Conservation (phyloP, 1,140 invertebrate genomes). For the Lamellibrachia luymesi region DNA sequence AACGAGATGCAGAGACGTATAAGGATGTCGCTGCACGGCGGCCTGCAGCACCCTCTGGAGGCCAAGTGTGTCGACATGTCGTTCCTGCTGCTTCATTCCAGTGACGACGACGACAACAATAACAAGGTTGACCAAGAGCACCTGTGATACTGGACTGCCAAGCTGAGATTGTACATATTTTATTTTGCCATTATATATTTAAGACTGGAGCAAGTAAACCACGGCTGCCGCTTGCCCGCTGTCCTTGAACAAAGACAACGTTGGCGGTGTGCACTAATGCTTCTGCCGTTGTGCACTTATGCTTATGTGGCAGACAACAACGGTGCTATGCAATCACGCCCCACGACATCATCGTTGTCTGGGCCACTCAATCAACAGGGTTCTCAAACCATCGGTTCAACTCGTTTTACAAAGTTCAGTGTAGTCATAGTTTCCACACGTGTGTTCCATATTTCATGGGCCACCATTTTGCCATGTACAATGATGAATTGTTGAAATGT, state of each 20-base stretch:
- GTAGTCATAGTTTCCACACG: background rate
- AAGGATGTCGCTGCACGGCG: background rate
- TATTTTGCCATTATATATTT: background rate
- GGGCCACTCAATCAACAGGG: background rate
- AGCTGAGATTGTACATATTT: constrained; percentile 1
- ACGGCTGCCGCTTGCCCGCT: background rate
- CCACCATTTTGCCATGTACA: background rate
- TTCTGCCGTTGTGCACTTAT: background rate
- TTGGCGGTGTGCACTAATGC: background rate
- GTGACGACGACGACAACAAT: background rate
- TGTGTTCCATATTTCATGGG: background rate
- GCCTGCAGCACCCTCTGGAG: background rate
- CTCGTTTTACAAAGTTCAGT: background rate
- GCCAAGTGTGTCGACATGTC: background rate
- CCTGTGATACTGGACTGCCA: background rate
- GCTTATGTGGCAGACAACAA: background rate
- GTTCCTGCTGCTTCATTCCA: background rate
- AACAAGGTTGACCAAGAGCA: background rate
- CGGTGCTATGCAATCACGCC: background rate
- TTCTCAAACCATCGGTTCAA: background rate
- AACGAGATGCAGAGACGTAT: constrained; percentile 1
- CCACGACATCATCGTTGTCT: background rate
- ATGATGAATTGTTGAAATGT: background rate
- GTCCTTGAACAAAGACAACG: background rate
- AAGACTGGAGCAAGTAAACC: background rate